These are phyloP conservation scores for Ptiloglossa arizonensis DNA, from an alignment of 1,140 invertebrate species.

Conservation along the genomic window DNA sequence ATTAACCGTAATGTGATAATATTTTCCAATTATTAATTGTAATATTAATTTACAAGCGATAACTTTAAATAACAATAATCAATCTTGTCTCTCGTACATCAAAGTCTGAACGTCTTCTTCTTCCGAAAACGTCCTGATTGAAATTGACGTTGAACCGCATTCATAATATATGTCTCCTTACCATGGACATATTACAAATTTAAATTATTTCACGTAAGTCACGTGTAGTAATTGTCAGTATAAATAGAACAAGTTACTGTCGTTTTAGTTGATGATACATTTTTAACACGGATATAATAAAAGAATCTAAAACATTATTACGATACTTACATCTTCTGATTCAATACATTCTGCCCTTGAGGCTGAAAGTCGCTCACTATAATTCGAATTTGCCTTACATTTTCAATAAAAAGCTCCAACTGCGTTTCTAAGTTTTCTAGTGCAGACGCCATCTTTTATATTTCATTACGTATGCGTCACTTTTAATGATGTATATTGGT, in stretches of 20 bases:
- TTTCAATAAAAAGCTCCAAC: constrained; percentile 98
- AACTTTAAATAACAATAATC: not conserved
- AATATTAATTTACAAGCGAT: no score
- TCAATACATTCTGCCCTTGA: constrained; percentile 97
- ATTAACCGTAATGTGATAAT: no score
- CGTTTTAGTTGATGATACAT: not conserved
- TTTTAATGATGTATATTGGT: no score
- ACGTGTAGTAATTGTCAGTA: not conserved
- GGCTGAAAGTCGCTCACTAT: constrained; percentile 99
- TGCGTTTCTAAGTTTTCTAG: constrained; percentile 96
- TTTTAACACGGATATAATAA: not conserved
- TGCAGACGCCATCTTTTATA: constrained; percentile 86
- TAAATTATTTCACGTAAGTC: not conserved
- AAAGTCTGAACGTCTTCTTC: not conserved
- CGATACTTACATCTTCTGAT: constrained; percentile 96
- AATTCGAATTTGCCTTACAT: constrained; percentile 98
- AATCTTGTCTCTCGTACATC: not conserved
- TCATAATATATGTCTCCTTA: not conserved
- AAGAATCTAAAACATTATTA: not conserved
- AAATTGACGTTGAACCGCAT: not conserved
- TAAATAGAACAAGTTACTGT: not conserved
- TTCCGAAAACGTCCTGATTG: not conserved
- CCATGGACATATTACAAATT: not conserved
- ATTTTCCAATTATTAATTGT: no score
- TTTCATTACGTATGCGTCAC: not conserved